Percentiles rank a stretch among this genome's conserved stretches.
Conservation (phyloP, 2,797 vertebrate species). For the Syngnathus acus region DNA sequence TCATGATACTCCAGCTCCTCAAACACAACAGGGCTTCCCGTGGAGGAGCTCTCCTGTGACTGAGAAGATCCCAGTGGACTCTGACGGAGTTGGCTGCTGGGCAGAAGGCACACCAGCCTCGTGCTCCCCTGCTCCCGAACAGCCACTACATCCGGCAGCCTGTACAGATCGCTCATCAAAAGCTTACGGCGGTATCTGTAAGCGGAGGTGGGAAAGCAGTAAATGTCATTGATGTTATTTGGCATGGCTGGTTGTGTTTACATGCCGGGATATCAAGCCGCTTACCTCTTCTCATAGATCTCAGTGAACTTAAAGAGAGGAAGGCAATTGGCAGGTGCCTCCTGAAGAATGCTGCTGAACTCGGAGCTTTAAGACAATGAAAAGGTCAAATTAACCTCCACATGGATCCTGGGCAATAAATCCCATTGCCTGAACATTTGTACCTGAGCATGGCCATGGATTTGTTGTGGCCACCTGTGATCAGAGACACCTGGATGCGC, state of each 20-base stretch:
- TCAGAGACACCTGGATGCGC: slow-evolving; percentile 88
- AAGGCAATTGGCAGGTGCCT: slow-evolving; percentile 91
- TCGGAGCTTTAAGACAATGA: slow-evolving; percentile 74
- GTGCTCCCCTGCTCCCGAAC: slow-evolving; percentile 86
- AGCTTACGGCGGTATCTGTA: slow-evolving; percentile 84
- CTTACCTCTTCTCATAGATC: slow-evolving; percentile 95
- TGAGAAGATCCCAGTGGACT: slow-evolving; percentile 89
- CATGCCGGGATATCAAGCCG: background rate
- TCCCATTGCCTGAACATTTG: background rate
- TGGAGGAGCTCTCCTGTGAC: slow-evolving; percentile 86
- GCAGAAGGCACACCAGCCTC: slow-evolving; percentile 84
- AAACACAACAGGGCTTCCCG: slow-evolving; percentile 86
- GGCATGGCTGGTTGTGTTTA: background rate
- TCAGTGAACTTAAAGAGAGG: slow-evolving; percentile 93
- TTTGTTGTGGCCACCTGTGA: slow-evolving; percentile 81
- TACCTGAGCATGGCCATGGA: slow-evolving; percentile 85
- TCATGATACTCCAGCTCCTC: slow-evolving; percentile 96
- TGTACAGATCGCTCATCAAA: slow-evolving; percentile 81
- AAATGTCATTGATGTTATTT: background rate
- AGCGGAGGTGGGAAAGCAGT: background rate
- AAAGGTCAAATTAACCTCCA: background rate
- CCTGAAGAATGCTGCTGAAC: slow-evolving; percentile 84
- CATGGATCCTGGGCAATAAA: background rate
- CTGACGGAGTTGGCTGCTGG: slow-evolving; percentile 83
- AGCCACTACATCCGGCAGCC: slow-evolving; percentile 80